Evolutionary conservation across 2,113 vertebrate genomes (phyloP).

Genomic region (Elanoides forficatus): DNA sequence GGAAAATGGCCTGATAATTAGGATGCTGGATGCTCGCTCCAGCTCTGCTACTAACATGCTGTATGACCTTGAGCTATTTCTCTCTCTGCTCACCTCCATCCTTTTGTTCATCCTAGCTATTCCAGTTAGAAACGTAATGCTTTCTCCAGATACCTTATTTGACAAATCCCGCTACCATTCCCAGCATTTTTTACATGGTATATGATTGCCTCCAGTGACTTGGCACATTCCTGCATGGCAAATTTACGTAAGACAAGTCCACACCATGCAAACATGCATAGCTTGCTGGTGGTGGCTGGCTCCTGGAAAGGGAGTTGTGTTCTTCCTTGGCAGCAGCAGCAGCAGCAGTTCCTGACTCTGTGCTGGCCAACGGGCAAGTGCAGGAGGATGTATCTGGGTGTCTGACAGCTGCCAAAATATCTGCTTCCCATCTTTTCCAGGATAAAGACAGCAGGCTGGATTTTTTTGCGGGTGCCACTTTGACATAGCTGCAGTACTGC

Average conservation of each 20-base stretch:
- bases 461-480: neutral
- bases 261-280: accelerated
- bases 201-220: neutral
- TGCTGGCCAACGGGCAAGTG: neutral
- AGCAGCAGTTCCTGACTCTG: neutral
- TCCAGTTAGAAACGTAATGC: neutral
- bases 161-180: neutral
- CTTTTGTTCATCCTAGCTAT: neutral
- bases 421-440: neutral
- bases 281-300: neutral
- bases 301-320: neutral
- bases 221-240: neutral
- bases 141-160: neutral
- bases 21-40: neutral
- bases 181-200: neutral
- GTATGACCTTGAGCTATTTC: neutral
- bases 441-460: neutral
- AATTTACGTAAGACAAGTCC: neutral
- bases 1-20: neutral
- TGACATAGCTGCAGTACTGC: accelerated
- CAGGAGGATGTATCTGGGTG: neutral
- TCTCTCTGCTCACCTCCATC: neutral
- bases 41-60: neutral
- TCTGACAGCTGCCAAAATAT: neutral
- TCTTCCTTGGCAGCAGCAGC: neutral